Evolutionary conservation across 2,797 vertebrate genomes (phyloP).

Genomic region (Acomys russatus): DNA sequence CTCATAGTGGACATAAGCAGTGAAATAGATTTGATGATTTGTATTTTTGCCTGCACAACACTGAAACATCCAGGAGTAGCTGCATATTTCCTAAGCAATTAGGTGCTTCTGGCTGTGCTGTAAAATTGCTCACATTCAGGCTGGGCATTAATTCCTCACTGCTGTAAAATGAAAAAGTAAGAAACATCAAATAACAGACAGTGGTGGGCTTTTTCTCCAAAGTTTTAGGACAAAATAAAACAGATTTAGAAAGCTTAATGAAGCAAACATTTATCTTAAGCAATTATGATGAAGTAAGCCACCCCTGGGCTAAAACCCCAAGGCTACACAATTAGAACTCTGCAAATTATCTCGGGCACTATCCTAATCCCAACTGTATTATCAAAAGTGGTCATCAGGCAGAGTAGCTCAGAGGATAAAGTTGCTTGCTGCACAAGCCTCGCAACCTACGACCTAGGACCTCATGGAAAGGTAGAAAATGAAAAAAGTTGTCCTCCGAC

Average conservation of each 20-base stretch:
- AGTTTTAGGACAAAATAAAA: conserved; percentile 55
- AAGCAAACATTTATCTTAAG: conserved; percentile 6
- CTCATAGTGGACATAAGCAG: conserved; percentile 42
- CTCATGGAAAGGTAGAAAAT: background rate
- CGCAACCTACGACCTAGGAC: background rate
- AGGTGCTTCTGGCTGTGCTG: background rate
- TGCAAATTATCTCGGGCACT: background rate
- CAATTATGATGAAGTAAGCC: conserved; percentile 47
- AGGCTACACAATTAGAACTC: conserved; percentile 28
- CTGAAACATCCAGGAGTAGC: background rate
- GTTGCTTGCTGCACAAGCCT: background rate
- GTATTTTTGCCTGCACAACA: background rate
- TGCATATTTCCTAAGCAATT: conserved; percentile 54
- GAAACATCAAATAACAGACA: background rate
- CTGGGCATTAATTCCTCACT: background rate
- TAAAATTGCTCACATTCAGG: conserved; percentile 45
- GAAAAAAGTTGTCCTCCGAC: background rate
- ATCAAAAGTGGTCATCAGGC: background rate
- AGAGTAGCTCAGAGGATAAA: background rate
- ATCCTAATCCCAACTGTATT: conserved; percentile 23
- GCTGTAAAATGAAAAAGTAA: conserved; percentile 29
- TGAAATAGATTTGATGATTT: conserved; percentile 38
- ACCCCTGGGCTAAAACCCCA: background rate
- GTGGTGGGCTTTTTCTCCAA: background rate
- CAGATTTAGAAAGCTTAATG: conserved; percentile 29